These are phyloP conservation scores for Castor canadensis DNA, from an alignment of 2,113 vertebrate genomes.

Conservation along the genomic window DNA sequence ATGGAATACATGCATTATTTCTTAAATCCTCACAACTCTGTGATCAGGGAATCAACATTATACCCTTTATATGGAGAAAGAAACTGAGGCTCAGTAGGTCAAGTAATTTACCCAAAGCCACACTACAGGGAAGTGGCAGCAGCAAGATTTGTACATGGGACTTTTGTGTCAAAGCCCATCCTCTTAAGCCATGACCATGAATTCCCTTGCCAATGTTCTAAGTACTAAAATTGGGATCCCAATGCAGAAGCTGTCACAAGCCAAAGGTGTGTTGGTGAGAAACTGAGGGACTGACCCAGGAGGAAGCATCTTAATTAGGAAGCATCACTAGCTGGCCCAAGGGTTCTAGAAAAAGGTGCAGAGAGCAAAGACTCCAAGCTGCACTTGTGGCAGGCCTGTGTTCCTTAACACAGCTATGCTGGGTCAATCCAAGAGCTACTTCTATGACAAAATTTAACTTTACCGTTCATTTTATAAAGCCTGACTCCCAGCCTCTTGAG, in stretches of 20 bases:
- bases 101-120: neutral
- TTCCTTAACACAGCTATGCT: neutral
- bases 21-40: neutral
- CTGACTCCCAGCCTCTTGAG: neutral
- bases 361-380: neutral
- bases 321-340: neutral
- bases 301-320: constrained; percentile 14
- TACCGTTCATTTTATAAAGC: neutral
- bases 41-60: neutral
- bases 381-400: neutral
- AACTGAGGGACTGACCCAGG: constrained; percentile 39
- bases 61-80: neutral
- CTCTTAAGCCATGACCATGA: neutral
- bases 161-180: neutral
- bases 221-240: constrained; percentile 15
- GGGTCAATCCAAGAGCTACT: neutral
- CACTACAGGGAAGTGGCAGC: neutral
- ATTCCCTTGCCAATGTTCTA: neutral
- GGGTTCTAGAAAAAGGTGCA: neutral
- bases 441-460: neutral
- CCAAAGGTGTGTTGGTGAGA: constrained; percentile 53
- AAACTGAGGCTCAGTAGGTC: neutral
- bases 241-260: constrained; percentile 41
- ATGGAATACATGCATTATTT: neutral
- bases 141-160: neutral